Base-by-base conservation (phyloP, 2,888 invertebrate genomes). In the Bruchidius siliquastri region DNA sequence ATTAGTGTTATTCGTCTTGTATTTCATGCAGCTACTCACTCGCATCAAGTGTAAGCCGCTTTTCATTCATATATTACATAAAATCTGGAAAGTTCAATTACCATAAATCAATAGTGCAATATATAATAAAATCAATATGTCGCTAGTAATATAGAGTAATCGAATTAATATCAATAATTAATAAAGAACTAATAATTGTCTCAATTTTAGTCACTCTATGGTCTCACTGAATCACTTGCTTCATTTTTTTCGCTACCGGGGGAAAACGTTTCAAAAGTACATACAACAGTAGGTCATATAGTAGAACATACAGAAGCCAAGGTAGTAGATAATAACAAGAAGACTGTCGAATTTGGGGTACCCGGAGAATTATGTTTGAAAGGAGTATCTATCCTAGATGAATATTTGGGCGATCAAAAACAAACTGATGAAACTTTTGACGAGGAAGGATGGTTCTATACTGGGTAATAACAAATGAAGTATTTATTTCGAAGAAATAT, bases 341-440 rank as follows among this genome's bases (percentile, higher is more conserved):
- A 88, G 0, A 86, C 90, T 2, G 93, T 96, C 0, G 93, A 94
- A 0, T 87, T 91, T 71, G 94, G 93, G 0, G 87, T 86, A 20
- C 86, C 91, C 0, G 97, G 97, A 0, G 96, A 97, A 86, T 87
- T 96, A 71, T 90, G 91, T 82, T 87, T 92, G 0, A 88, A 95
- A 26, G 95, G 95, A 0, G 96, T 95, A 85, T 86, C 85, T 75
- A 91, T 87, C n/a, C 96, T 97, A 94, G 86, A 92, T 70, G 90
- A 91, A 26, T 97, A 97, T 86, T 96, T 93, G 92, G 89, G 90
- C 20, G 95, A 96, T 76, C 90, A 91, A 0, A 90, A 90, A 75
- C 94, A 92, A 84, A 96, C 96, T 0, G 88, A 84, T 22, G 90
- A 93, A 79, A 89, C 89, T 0, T 86, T 95, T 1, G 89, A 89